These are phyloP conservation scores for Pangasius macronema DNA, from an alignment of 2,797 vertebrate genomes.

Conservation along the genomic window DNA sequence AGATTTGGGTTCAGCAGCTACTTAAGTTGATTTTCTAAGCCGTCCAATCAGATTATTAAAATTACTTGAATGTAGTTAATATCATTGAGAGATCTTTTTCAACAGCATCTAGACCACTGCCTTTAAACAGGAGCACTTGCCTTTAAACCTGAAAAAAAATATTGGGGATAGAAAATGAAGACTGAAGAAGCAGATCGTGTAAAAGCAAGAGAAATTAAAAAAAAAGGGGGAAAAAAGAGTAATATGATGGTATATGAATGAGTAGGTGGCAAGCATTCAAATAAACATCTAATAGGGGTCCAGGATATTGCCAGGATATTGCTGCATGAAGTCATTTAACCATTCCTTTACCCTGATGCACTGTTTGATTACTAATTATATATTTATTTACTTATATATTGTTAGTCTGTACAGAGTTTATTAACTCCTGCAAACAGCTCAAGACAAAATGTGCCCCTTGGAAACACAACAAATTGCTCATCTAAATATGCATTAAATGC, in stretches of 20 bases:
- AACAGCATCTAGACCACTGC: not conserved
- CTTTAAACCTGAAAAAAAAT: not conserved
- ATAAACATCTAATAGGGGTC: not conserved
- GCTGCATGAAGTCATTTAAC: not conserved
- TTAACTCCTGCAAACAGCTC: not conserved
- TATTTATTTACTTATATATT: not conserved
- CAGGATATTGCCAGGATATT: not conserved
- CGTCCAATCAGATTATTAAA: not conserved
- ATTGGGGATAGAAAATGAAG: not conserved
- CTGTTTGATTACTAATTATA: conserved; percentile 1
- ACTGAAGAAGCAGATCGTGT: not conserved
- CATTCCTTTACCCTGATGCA: not conserved
- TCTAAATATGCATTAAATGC: conserved; percentile 32
- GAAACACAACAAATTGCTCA: conserved; percentile 24
- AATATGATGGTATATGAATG: not conserved
- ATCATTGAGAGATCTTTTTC: not conserved
- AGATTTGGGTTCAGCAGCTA: not conserved
- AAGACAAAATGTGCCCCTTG: not conserved
- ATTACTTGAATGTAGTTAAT: not conserved
- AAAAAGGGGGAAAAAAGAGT: not conserved
- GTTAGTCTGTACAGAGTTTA: not conserved
- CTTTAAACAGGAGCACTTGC: not conserved
- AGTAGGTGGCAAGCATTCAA: not conserved
- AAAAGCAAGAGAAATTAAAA: not conserved
- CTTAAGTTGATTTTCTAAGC: not conserved